Evolutionary conservation across 2,113 vertebrate species (phyloP).

Genomic region (Bathybates hornii): DNA sequence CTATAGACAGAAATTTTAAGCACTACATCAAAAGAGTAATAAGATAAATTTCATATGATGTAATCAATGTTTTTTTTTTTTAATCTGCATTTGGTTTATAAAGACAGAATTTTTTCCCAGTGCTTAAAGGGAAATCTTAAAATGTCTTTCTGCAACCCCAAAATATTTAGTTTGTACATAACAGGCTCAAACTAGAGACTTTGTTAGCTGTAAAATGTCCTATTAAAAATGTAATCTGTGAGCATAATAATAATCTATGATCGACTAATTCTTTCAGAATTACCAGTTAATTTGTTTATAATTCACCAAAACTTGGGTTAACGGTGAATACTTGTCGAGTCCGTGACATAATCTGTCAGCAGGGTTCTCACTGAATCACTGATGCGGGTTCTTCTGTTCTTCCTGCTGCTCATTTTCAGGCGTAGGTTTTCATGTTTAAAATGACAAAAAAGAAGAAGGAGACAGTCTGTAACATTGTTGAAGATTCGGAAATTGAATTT

Average conservation of each 20-base stretch:
- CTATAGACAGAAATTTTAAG: background rate
- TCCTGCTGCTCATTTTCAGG: background rate
- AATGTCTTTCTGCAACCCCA: background rate
- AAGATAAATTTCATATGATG: background rate
- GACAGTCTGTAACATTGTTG: background rate
- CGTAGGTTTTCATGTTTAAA: background rate
- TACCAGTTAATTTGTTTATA: background rate
- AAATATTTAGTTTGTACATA: background rate
- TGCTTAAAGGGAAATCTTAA: background rate
- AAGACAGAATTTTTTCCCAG: background rate
- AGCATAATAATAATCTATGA: background rate
- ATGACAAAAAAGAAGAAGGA: background rate
- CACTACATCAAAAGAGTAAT: background rate
- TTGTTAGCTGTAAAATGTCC: background rate
- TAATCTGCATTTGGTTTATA: background rate
- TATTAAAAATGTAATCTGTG: background rate
- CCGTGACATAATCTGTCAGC: background rate
- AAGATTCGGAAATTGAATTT: background rate
- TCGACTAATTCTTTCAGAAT: background rate
- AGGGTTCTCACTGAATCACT: background rate
- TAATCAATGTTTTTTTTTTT: rapidly evolving
- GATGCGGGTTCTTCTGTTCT: background rate
- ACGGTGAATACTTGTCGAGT: background rate
- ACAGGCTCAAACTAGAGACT: background rate
- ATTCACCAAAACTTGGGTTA: background rate